Conservation (phyloP, 2,888 invertebrate species). For the Malthinus flaveolus region DNA sequence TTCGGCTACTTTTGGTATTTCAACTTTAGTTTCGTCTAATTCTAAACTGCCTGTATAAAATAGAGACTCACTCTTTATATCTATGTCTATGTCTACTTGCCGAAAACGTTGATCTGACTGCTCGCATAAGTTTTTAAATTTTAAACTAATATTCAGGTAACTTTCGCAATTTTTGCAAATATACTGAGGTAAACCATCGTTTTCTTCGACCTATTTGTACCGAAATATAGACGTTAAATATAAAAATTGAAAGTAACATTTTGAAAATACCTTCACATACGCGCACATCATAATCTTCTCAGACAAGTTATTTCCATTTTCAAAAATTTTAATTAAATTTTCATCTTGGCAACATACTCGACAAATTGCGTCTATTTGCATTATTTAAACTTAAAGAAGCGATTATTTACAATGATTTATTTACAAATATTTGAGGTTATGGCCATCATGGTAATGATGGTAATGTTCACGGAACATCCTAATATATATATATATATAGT, state of each 20-base stretch:
- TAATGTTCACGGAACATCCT: too few relatives aligned
- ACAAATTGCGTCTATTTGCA: constrained; percentile 25
- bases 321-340: constrained; percentile 30
- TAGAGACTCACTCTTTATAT: too few relatives aligned
- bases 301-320: constrained; percentile 17
- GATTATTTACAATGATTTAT: background rate
- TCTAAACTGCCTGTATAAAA: too few relatives aligned
- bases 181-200: constrained; percentile 35
- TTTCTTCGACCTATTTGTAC: constrained; percentile 30
- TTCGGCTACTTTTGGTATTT: background rate
- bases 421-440: constrained; percentile 1
- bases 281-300: constrained; percentile 30
- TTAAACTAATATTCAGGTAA: constrained; percentile 32
- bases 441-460: too few relatives aligned
- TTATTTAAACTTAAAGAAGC: background rate
- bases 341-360: constrained; percentile 32
- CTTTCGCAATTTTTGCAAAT: constrained; percentile 35
- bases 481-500: too few relatives aligned
- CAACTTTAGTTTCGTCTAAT: background rate
- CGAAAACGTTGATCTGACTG: constrained; percentile 24
- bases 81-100: background rate
- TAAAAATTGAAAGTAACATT: too few relatives aligned
- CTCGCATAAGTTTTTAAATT: constrained; percentile 37
- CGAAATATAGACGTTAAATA: too few relatives aligned
- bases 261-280: constrained; percentile 29